Base-by-base conservation (phyloP, 2,797 vertebrate genomes). In the Kryptolebias ocellatus region DNA sequence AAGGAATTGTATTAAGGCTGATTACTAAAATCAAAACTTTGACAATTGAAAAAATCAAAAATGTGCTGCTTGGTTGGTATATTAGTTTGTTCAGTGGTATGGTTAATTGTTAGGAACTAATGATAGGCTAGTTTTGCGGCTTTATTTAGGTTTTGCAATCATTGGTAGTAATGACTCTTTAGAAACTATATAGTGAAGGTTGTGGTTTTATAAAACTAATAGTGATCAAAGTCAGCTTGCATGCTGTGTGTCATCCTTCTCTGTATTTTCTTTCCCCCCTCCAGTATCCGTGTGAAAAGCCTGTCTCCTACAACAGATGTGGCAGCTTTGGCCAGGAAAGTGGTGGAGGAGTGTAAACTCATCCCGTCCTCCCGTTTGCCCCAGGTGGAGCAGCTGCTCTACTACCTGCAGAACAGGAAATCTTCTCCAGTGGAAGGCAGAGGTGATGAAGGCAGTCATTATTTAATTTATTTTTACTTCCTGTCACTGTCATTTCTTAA, bases 321-420 rank as follows among this genome's bases (percentile, higher is more conserved):
- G 70, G 93, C 91, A 46, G 96, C 96, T 37, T 86, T 99, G 91
- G 96, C 97, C 57, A 94, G 94, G 50, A 99, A 98, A 77, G 97
- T 99, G 70, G 95, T 98, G 78, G 97, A 99, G 67, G 97, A 99
- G 81, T 98, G 97, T 87, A 97, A 95, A 58, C 95, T 98, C 66
- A 97, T 99, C 83, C 96, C 96, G 60, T 82, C 95, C 1, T 96
- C 96, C 44, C 97, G 95, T 78, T 85, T 98, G 52, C 92, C 90
- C 0, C 96, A 99, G 54, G 97, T 99, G 66, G 96, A 99, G 72
- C 97, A 98, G 81, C 92, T 98, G 16, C 92, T 99, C 29, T 98
- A 95, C 75, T 99, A 98, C 60, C 89, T 99, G 17, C 97, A 98
- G 92, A 98, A 97, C 78, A 95, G 97, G 79, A 96, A 96, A 45